Conservation (phyloP, 1,140 invertebrate species). For the Hyles euphorbiae region DNA sequence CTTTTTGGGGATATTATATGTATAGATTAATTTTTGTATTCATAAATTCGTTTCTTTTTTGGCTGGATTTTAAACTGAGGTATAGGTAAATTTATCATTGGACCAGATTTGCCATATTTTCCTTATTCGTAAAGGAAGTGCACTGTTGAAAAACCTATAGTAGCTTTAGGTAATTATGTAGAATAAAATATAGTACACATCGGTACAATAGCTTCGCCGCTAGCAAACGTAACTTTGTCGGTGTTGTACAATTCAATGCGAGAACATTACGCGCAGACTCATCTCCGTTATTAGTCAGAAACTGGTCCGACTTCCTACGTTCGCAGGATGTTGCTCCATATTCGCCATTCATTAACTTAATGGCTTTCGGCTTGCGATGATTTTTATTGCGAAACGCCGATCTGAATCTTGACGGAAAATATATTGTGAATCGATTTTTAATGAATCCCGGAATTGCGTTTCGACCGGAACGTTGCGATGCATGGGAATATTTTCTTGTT, state of each 20-base stretch:
- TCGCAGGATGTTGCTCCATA: conserved; percentile 65
- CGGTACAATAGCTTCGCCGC: too few relatives aligned
- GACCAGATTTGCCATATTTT: too few relatives aligned
- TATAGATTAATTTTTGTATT: too few relatives aligned
- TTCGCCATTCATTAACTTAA: conserved; percentile 60
- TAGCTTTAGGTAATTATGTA: too few relatives aligned
- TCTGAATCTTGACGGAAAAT: conserved; percentile 13
- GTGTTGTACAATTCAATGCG: conserved; percentile 16
- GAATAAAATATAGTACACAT: too few relatives aligned
- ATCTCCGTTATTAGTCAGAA: conserved; percentile 59
- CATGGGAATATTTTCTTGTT: background rate
- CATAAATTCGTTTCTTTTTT: too few relatives aligned
- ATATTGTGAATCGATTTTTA: conserved; percentile 10
- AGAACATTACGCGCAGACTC: conserved; percentile 34
- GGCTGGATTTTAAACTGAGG: too few relatives aligned
- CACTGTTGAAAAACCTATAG: too few relatives aligned
- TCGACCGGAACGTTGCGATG: background rate
- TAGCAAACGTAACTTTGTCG: too few relatives aligned
- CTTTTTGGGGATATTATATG: too few relatives aligned
- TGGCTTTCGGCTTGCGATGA: conserved; percentile 45
- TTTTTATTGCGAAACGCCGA: conserved; percentile 54
- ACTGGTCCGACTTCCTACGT: conserved; percentile 62
- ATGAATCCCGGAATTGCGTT: conserved; percentile 1
- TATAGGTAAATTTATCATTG: too few relatives aligned
- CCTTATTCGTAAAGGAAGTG: too few relatives aligned